These are phyloP conservation scores for Amphiduros pacificus DNA, from an alignment of 2,888 invertebrate species.

Conservation along the genomic window DNA sequence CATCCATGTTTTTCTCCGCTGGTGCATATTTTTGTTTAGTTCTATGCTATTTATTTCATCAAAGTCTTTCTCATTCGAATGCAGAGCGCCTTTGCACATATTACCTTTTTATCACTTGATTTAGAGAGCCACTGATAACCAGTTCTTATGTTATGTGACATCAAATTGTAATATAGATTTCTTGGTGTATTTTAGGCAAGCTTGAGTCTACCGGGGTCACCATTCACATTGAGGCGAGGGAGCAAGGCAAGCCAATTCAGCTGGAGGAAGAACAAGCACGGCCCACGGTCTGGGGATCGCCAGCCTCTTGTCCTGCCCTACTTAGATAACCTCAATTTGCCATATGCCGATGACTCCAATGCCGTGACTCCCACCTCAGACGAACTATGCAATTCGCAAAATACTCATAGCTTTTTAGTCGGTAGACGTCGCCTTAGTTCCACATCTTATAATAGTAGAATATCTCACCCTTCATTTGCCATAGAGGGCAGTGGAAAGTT, in stretches of 20 bases:
- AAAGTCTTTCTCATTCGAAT: no score
- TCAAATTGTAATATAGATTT: no score
- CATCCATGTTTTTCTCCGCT: no score
- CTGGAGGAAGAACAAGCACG: constrained; percentile 38
- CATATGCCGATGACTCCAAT: constrained; percentile 95
- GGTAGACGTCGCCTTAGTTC: constrained; percentile 20
- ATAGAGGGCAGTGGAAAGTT: constrained; percentile 10
- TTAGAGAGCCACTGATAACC: no score
- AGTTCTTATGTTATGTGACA: no score
- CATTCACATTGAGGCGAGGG: constrained; percentile 86
- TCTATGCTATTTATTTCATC: no score
- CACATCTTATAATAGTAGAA: constrained; percentile 16
- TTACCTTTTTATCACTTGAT: neutral
- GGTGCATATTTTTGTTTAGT: no score
- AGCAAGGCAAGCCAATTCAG: constrained; percentile 71
- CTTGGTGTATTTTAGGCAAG: constrained; percentile 82
- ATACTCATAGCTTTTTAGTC: constrained; percentile 66
- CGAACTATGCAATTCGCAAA: constrained; percentile 65
- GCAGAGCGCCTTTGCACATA: no score
- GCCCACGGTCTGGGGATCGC: constrained; percentile 70
- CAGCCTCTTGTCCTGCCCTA: constrained; percentile 92
- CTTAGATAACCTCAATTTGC: constrained; percentile 72
- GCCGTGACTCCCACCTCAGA: constrained; percentile 98
- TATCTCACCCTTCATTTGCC: constrained; percentile 12
- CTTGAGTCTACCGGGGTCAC: constrained; percentile 94